These are phyloP conservation scores for Trachelus troglodyta DNA, from an alignment of 2,888 invertebrate species.

Conservation along the genomic window DNA sequence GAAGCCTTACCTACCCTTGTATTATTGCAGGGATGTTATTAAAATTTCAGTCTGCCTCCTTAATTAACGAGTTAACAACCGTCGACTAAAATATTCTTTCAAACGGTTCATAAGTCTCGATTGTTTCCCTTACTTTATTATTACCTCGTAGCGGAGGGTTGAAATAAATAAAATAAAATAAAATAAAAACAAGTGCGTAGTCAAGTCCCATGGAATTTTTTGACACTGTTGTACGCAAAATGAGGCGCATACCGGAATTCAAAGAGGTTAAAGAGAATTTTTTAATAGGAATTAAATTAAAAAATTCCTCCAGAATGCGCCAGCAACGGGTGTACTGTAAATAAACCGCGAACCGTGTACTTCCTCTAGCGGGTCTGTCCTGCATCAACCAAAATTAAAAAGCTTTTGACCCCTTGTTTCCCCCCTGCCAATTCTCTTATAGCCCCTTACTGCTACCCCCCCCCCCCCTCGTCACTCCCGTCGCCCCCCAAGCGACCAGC, in stretches of 20 bases:
- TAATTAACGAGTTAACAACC: conserved; percentile 55
- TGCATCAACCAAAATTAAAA: conserved; percentile 23
- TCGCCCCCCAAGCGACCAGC: background rate
- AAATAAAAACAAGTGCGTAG: too few relatives aligned
- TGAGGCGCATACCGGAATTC: background rate
- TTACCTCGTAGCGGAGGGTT: too few relatives aligned
- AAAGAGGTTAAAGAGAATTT: background rate
- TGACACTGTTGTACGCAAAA: background rate
- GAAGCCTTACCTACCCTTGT: conserved; percentile 23
- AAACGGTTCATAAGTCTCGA: background rate
- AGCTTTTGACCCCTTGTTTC: conserved; percentile 22
- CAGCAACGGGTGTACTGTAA: conserved; percentile 7
- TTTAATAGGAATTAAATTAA: conserved; percentile 19
- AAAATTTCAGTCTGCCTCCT: conserved; percentile 41
- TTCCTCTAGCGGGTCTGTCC: background rate
- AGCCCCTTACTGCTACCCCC: conserved; percentile 4
- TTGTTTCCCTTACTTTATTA: background rate
- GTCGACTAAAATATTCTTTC: background rate
- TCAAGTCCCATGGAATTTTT: too few relatives aligned
- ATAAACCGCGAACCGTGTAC: conserved; percentile 4
- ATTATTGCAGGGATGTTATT: conserved; percentile 56
- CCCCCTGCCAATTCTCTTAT: conserved; percentile 15
- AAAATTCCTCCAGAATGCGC: conserved; percentile 22
- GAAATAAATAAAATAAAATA: too few relatives aligned
- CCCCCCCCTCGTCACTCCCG: background rate